Evolutionary conservation across 2,797 vertebrate species (phyloP), one percentile per base, ranked within the genome.

Genomic region (Falco concolor): DNA sequence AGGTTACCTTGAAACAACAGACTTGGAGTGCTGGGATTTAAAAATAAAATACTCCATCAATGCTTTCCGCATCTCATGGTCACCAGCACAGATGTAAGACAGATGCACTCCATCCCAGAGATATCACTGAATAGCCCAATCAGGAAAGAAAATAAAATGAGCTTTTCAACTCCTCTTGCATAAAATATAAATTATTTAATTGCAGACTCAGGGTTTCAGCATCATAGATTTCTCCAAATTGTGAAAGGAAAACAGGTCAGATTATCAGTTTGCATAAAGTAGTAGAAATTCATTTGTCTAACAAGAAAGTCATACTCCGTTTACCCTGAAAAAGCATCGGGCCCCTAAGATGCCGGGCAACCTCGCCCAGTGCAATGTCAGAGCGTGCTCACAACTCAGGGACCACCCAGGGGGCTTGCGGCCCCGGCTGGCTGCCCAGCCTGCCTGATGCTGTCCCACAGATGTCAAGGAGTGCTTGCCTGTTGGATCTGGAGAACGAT

Each of bases 41-140:
- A 97, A 97, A 97, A 96, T 96, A 97, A 97, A 97, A 90, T 64
- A 91, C 80, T 97, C 83, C 94, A 73, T 95, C 95, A 89, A 93
- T 93, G 92, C 81, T 95, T 96, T 65, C 91, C 23, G 28, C 74
- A 44, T 88, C 65, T 87, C 50, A 10, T 52, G 93, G 93, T 70
- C 75, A 93, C 67, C 93, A 91, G 81, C 78, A 45, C 92, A 97
- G 95, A 97, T 94, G 67, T 92, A 96, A 96, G 86, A 80, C 80
- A 94, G 75, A 95, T 84, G 77, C 65, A 83, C 10, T 56, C 80
- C 79, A 87, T 96, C 93, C 85, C 80, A 94, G 36, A 84, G 94
- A 81, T 87, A 83, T 54, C 76, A 54, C 19, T 97, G 96, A 98
- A 97, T 95, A 97, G 96, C 56, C 91, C 96, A 97, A 97, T 98